phyloP scores from a whole-genome alignment of 1,140 invertebrate genomes.

The Cataglyphis hispanica region DNA sequence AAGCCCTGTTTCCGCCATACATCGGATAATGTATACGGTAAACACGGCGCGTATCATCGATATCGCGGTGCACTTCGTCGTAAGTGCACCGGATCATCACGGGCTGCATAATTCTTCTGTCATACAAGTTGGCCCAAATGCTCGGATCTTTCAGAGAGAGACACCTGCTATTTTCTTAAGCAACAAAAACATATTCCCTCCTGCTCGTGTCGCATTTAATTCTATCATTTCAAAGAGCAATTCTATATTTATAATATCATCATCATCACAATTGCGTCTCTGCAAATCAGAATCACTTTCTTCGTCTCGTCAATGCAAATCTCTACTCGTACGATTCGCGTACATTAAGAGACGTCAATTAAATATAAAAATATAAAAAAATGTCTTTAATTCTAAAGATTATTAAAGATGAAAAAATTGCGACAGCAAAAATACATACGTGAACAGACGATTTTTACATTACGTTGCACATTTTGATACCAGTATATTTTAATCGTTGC shows the following conservation, averaged over 20 bases:
- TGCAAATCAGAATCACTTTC: not conserved
- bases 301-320: not conserved
- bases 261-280: not conserved
- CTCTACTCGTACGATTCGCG: not conserved
- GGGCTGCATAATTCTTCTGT: constrained; percentile 65
- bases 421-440: not conserved
- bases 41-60: constrained; percentile 53
- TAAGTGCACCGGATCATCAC: constrained; percentile 69
- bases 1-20: constrained; percentile 50
- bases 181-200: not conserved
- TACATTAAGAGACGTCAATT: not conserved
- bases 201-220: not conserved
- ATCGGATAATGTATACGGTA: constrained; percentile 31
- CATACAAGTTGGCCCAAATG: not conserved
- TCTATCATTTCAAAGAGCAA: not conserved
- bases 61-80: constrained; percentile 56
- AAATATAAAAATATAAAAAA: not conserved
- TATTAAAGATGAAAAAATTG: not conserved
- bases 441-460: not conserved
- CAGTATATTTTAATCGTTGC: not conserved
- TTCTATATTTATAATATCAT: not conserved
- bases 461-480: not conserved
- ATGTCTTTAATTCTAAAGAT: too few relatives aligned
- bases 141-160: not conserved
- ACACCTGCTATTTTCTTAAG: constrained; percentile 25